Base-by-base conservation (phyloP, 2,888 invertebrate species). In the Eugnorisma glareosa region DNA sequence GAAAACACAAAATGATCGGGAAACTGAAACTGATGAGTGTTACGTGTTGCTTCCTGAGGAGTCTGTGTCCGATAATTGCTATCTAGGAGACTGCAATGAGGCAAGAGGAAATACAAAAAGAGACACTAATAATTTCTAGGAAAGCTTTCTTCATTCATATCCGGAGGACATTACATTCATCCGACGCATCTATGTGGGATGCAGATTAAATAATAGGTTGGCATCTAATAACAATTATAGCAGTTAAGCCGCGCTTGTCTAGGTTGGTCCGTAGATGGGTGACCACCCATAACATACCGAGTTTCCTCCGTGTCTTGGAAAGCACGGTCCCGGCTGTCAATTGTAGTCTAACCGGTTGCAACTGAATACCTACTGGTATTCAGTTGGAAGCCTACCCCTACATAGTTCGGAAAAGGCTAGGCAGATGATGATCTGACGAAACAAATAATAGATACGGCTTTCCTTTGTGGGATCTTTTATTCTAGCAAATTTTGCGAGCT, bases 41-140 rank as follows among this genome's bases (percentile, higher is more conserved):
- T 24, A 40, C 40, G 18, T 5, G 31, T 40, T 54, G 18, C 18
- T n/a, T n/a, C 6, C 3, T 57, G 35, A 28, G 35, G 18, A 57
- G 28, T 3, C 28, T 28, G 69, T 45, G 45, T 69, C 69, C 59
- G 8, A 69, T 69, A 69, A 45, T 69, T 69, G 35, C 15, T n/a
- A 45, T 35, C 57, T 21, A 35, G 10, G 6, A 67, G 57, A 11
- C 21, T 57, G 57, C 0, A 72, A 24, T n/a, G 5, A 37, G 21
- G 6, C 64, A 45, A 35, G 31, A 37, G 45, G 8, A 43, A 5
- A 15, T 54, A 57, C 8, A 43, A 43, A 57, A 15, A 43, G n/a
- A 43, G 1, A 35, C 18, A 8, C 10, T 28, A 18, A 54, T 24
- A 43, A 57, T 68, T 73, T 67, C 13, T 35, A 35, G 21, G 13